Evolutionary conservation across 2,797 vertebrate species (phyloP).

Genomic region (Paedocypris micromegethes): DNA sequence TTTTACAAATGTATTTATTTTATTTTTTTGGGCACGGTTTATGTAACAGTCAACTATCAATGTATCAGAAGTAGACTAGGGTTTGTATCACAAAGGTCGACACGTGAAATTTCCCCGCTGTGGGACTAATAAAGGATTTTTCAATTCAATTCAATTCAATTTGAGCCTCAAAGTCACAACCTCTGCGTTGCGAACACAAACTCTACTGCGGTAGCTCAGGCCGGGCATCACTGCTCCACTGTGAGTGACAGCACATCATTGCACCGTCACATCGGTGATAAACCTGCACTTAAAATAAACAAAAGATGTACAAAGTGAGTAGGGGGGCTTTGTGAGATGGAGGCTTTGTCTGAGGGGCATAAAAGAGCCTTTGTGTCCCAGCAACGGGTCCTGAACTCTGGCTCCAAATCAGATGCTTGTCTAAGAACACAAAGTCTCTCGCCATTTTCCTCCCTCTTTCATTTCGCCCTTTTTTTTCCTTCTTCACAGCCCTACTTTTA

Average conservation of each 20-base stretch:
- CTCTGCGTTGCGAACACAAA: no score
- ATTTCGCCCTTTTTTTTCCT: constrained; percentile 21
- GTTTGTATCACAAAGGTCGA: no score
- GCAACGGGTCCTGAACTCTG: constrained; percentile 27
- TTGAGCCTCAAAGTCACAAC: no score
- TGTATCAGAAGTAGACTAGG: no score
- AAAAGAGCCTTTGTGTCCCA: constrained; percentile 28
- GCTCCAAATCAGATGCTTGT: constrained; percentile 34
- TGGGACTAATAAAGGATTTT: no score
- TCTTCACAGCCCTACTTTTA: constrained; percentile 28
- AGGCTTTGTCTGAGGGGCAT: constrained; percentile 32
- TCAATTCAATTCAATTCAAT: no score
- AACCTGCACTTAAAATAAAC: constrained; percentile 36
- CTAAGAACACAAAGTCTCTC: constrained; percentile 34
- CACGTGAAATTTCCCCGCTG: no score
- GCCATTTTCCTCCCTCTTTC: constrained; percentile 6
- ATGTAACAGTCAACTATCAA: no score
- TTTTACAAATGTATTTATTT: no score
- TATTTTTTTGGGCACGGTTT: no score
- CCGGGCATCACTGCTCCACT: background rate
- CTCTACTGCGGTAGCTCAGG: no score
- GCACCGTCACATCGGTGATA: constrained; percentile 12
- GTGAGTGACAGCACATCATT: constrained; percentile 3
- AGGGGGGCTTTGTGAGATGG: constrained; percentile 31
- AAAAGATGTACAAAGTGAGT: constrained; percentile 34